Base-by-base conservation (phyloP, 2,797 vertebrate species). In the Poeciliopsis paucimaculata region DNA sequence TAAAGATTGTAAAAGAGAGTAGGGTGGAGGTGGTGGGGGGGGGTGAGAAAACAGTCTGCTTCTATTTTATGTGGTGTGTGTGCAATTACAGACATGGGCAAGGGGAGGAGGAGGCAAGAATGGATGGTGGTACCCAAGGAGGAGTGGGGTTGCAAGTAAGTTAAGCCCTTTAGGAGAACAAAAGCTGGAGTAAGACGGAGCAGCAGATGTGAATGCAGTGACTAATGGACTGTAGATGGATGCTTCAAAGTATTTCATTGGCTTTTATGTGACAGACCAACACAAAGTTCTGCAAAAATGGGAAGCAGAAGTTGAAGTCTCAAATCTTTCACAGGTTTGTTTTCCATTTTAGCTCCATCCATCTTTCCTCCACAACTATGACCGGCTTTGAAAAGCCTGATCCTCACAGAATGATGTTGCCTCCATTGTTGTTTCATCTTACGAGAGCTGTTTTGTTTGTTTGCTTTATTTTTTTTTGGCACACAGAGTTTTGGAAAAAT, bases 41-140 rank as follows among this genome's bases (percentile, higher is more conserved):
- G 82, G 88, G 60, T 91, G 93, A 91, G 92, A 93, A 95, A 94
- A 94, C 91, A 94, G 94, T 95, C 93, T 95, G 95, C 92, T 94
- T 95, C 87, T 95, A 93, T 95, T 95, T 96, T 94, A 93, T 94
- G 93, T 95, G 93, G 91, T 90, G 93, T 92, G 88, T 91, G 68
- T 93, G 90, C 95, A 95, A 95, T 96, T 96, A 95, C 91, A 94
- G 86, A 87, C 82, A 82, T 73, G 80, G 80, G 73, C 83, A 84
- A 82, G 76, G 84, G 72, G 78, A 51, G 73, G 45, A 60, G 84
- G 74, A 47, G 78, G 45, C 36, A 16, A 34, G 68, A 49, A 82
- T 77, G 47, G 77, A 82, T 66, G 23, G 81, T 76, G 77, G 83
- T 87, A 81, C 83, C 72, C 36, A 23, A 70, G 62, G 84, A 84